Conservation (phyloP, 2,113 vertebrate species). For the Mirza zaza region DNA sequence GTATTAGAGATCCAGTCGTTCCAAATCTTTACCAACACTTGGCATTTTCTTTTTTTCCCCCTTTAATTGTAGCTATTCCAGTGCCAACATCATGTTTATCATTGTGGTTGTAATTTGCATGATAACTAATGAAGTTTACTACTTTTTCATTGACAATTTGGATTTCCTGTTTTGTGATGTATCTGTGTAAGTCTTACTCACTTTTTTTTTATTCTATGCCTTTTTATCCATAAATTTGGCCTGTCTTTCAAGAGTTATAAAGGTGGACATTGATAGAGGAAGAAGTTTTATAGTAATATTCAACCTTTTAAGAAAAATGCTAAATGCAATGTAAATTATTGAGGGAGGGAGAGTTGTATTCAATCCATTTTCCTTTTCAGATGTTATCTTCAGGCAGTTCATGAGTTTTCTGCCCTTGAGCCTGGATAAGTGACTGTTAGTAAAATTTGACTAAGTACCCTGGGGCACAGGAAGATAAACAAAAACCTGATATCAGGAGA, state of each 20-base stretch:
- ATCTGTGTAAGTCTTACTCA: not conserved
- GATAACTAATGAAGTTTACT: not conserved
- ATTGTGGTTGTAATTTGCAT: not conserved
- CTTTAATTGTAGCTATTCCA: not conserved
- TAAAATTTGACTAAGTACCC: not conserved
- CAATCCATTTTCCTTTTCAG: not conserved
- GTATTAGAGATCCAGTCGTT: not conserved
- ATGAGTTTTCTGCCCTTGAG: not conserved
- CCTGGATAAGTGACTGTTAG: not conserved
- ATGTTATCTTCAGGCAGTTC: not conserved
- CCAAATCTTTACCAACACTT: not conserved
- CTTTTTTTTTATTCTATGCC: not conserved
- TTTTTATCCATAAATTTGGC: conserved; percentile 13
- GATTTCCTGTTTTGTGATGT: not conserved
- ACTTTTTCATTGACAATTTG: not conserved
- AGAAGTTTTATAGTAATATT: not conserved
- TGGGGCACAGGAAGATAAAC: not conserved
- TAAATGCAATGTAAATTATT: not conserved
- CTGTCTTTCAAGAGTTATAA: not conserved
- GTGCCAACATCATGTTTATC: not conserved
- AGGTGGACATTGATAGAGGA: not conserved
- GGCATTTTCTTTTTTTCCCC: not conserved
- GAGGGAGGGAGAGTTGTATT: not conserved
- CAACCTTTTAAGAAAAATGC: not conserved
- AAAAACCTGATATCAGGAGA: not conserved